These are phyloP conservation scores for Andrena minutula DNA, from an alignment of 2,888 invertebrate genomes.

Conservation along the genomic window DNA sequence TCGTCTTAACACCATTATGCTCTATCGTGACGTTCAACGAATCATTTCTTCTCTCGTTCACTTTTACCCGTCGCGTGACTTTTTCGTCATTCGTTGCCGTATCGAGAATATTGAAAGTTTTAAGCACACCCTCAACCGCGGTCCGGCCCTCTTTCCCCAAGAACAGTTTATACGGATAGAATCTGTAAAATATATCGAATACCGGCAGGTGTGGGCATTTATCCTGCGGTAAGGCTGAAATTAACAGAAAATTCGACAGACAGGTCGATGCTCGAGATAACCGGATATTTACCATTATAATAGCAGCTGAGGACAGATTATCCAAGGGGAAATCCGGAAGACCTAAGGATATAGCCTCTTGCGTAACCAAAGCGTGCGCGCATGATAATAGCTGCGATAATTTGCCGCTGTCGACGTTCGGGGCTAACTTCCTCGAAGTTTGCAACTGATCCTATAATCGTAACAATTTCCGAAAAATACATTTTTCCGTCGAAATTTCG, in stretches of 20 bases:
- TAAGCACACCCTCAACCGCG: constrained; percentile 90
- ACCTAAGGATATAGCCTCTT: constrained; percentile 90
- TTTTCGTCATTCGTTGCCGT: constrained; percentile 18
- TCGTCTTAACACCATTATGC: constrained; percentile 80
- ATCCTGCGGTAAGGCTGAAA: constrained; percentile 87
- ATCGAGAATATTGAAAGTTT: constrained; percentile 87
- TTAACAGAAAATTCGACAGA: constrained; percentile 37
- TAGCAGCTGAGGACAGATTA: constrained; percentile 89
- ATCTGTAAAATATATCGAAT: constrained; percentile 89
- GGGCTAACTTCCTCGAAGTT: constrained; percentile 85
- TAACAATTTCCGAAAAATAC: neutral
- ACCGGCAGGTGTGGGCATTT: constrained; percentile 89
- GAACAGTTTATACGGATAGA: constrained; percentile 94
- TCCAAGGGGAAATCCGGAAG: constrained; percentile 97
- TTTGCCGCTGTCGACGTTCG: constrained; percentile 86
- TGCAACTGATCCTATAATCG: constrained; percentile 87
- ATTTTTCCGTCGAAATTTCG: neutral
- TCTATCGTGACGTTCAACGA: constrained; percentile 85
- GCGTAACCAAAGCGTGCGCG: constrained; percentile 91
- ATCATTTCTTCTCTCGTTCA: constrained; percentile 80
- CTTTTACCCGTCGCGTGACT: constrained; percentile 59
- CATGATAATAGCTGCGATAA: constrained; percentile 87
- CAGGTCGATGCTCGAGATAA: neutral
- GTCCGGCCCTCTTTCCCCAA: constrained; percentile 91
- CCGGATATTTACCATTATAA: constrained; percentile 87